These are phyloP conservation scores for Sapajus apella DNA, from an alignment of 2,113 vertebrate genomes.

Conservation along the genomic window DNA sequence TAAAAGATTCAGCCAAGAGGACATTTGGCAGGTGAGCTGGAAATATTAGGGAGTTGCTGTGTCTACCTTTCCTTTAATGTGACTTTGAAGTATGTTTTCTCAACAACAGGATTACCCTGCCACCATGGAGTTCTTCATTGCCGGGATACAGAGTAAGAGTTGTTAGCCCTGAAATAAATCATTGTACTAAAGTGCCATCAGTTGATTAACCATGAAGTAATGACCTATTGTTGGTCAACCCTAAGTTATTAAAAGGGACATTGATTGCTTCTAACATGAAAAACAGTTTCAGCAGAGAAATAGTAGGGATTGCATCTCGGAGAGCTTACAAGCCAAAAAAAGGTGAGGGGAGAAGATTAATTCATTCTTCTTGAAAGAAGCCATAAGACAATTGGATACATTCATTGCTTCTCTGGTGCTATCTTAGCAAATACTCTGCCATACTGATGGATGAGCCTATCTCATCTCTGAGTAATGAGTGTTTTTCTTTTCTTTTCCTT, in stretches of 20 bases:
- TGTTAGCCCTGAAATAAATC: conserved; percentile 76
- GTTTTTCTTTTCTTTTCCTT: not conserved
- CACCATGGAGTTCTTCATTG: conserved; percentile 46
- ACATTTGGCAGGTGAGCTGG: conserved; percentile 88
- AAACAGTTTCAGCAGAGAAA: conserved; percentile 69
- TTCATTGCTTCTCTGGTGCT: conserved; percentile 66
- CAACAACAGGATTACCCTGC: conserved; percentile 44
- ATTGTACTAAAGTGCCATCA: conserved; percentile 66
- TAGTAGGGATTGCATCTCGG: conserved; percentile 54
- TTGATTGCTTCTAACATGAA: conserved; percentile 73
- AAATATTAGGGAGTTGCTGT: conserved; percentile 20
- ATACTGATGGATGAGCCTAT: conserved; percentile 70
- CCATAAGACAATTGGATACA: conserved; percentile 62
- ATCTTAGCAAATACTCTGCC: conserved; percentile 63
- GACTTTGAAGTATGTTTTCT: conserved; percentile 66
- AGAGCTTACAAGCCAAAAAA: conserved; percentile 40
- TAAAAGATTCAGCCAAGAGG: conserved; percentile 86
- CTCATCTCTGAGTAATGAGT: conserved; percentile 66
- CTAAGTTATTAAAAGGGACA: conserved; percentile 76
- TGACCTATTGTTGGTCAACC: conserved; percentile 79
- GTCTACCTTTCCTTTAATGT: conserved; percentile 55
- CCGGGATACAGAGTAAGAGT: conserved; percentile 36
- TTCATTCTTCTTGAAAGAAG: conserved; percentile 73
- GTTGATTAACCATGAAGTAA: conserved; percentile 76
- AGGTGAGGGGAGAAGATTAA: conserved; percentile 40